Base-by-base conservation (phyloP, 2,888 invertebrate species). In the Lottia gigantea region DNA sequence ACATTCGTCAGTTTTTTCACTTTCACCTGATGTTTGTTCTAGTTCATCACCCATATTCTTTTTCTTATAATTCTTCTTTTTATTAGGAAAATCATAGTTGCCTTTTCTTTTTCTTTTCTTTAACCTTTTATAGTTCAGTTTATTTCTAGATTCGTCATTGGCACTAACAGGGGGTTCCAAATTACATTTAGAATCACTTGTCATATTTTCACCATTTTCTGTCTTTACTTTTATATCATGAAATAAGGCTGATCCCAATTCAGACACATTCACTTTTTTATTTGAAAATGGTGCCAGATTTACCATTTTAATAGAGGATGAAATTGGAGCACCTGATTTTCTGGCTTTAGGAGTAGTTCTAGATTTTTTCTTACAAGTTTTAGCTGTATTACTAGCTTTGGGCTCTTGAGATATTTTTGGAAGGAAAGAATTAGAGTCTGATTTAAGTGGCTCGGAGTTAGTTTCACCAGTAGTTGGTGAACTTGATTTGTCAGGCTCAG, bases 311-410 rank as follows among this genome's bases (percentile, higher is more conserved):
- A 55, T 55, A 19, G 55, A 19, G 23, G 19, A 23, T 23, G 55
- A 55, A 23, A 55, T 23, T 8, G 55, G 55, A 23, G 55, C 55
- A 23, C 55, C 71, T n/a, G 74, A 72, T 62, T 70, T 77, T 31
- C 71, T 66, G 8, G 74, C 75, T 64, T 67, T 69, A 19, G 64
- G 71, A 15, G 62, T 61, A 14, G 47, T 55, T 14, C 67, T 67
- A 31, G 63, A 47, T 12, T 62, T 45, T n/a, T 45, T 23, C 16
- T 67, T 46, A 14, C 66, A 69, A 23, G 71, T 71, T 62, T 73
- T 71, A 8, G 71, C 75, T 25, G 73, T 67, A 62, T 73, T 74
- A 46, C 71, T 70, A 15, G 75, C 71, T 14, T 72, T 73, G 15
- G 61, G 55, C 46, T 72, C 55, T 55, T 55, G 55, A 55, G 55